Evolutionary conservation across 2,888 invertebrate genomes (phyloP), one percentile per base, ranked within the genome.

Genomic region (Euspilapteryx auroguttella): DNA sequence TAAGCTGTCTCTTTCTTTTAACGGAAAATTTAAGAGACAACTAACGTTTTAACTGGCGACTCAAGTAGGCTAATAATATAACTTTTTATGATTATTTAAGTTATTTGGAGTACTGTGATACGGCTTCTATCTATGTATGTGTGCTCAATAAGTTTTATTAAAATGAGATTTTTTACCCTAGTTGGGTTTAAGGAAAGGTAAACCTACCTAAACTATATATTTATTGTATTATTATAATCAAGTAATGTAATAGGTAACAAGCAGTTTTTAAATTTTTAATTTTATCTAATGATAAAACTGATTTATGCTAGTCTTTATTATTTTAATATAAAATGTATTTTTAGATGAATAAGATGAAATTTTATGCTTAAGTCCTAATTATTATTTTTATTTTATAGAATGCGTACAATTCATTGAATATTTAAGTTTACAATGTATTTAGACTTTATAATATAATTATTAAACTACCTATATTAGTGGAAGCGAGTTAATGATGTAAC

Each of bases 281-380:
- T 38, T 50, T 52, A 48, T 55, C 47, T 54, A 51, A 53, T 48
- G 50, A 44, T 50, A 49, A 38, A 33, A 61, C 55, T 61, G 62
- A 68, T 52, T 54, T 73, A 71, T 76, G 71, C 76, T 76, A 76
- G 76, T 76, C 76, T 73, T 61, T 65, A 64, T 57, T 54, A 59
- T 56, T 49, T 55, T 54, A 44, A 49, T 59, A n/a, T n/a, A 8
- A 52, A 52, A 49, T 54, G 51, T 54, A 55, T 53, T 49, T n/a
- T n/a, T n/a, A n/a, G n/a, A n/a, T n/a, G n/a, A n/a, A n/a, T n/a
- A n/a, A n/a, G n/a, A n/a, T n/a, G n/a, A n/a, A n/a, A n/a, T n/a
- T n/a, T n/a, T 45, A 44, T 41, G 47, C 45, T 36, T 57, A 55
- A 52, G 48, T 34, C 52, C 10, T 14, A 27, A n/a, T 20, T 24